Base-by-base conservation (phyloP, 2,113 vertebrate genomes). In the Petroica traversi region DNA sequence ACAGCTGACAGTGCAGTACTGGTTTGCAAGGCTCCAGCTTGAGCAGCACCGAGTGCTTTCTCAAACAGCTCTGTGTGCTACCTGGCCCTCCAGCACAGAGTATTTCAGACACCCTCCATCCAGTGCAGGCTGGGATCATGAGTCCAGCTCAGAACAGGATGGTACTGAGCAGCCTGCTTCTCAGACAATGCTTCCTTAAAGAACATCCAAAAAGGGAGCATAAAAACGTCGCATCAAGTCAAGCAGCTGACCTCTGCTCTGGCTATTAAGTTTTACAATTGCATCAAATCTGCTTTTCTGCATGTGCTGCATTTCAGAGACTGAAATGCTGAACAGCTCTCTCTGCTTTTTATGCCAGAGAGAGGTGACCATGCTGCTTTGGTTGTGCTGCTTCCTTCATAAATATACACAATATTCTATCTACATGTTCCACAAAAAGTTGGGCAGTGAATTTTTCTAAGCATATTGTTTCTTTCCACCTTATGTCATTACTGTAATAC, bases 51-150 rank as follows among this genome's bases (percentile, higher is more conserved):
- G 5, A 80, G 24, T 18, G 12, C 25, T 41, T 41, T 41, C 63
- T 52, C 63, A 68, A n/a, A 67, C 22, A 76, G n/a, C 51, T 75
- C 33, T n/a, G 8, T 52, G 38, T 49, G 17, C 34, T 29, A 36
- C 49, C 36, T 2, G 4, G 3, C 28, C 20, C 45, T 29, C 28
- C 67, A 75, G 62, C 49, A 79, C 3, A 7, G 36, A 64, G 3
- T 43, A 69, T 63, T 74, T 58, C 64, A 68, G 17, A 62, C 3
- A 14, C 84, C 18, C 6, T 51, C 11, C 54, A 62, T 51, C 11
- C 54, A 62, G 54, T 0, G 1, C 19, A 68, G 49, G 46, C 51
- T 5, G 0, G 58, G 19, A 68, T 14, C 9, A 6, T 6, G 13
- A 55, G 40, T 41, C 72, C 54, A 52, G 67, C 29, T 58, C 64